Base-by-base conservation (phyloP, 2,888 invertebrate species). In the Amaurobius ferox region DNA sequence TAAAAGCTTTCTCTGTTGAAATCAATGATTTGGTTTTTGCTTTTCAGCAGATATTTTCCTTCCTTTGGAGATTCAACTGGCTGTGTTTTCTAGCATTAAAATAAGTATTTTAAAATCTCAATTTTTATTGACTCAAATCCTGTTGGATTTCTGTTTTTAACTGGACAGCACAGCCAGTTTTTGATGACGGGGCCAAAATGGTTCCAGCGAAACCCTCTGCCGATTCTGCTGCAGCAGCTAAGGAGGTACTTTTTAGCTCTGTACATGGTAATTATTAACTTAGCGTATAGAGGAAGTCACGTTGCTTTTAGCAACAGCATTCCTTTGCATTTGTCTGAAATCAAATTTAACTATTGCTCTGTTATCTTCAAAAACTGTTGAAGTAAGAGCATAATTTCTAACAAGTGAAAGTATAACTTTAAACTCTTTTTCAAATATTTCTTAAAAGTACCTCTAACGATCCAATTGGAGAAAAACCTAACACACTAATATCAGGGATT, bases 11-110 rank as follows among this genome's bases (percentile, higher is more conserved):
- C 28, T 78, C 76, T 85, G 76, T 78, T 77, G 73, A 81, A 87
- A 81, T 87, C 64, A 86, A 81, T 87, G 78, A 87, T 81, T 81
- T 87, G 73, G 78, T 81, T 87, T 87, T 87, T 87, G 80, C 80
- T 81, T 87, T 87, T 78, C 87, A 81, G 80, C 87, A 81, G 77
- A 78, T 71, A 66, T 87, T 87, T 78, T 39, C 72, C 64, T 71
- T 70, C 71, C 79, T 67, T 62, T 61, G 74, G 66, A 73, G 86
- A 74, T 64, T 23, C 55, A 68, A 81, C 80, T 78, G 72, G 68
- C 81, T 78, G 77, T 81, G 87, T 81, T 87, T 87, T 87, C 87
- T 78, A 81, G 87, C 72, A 19, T 67, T 40, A 39, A 39, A 72
- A 68, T 48, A 39, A 30, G 26, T n/a, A 62, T 26, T 23, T 62